Base-by-base conservation (phyloP, 1,140 invertebrate species). In the Papilio xuthus region DNA sequence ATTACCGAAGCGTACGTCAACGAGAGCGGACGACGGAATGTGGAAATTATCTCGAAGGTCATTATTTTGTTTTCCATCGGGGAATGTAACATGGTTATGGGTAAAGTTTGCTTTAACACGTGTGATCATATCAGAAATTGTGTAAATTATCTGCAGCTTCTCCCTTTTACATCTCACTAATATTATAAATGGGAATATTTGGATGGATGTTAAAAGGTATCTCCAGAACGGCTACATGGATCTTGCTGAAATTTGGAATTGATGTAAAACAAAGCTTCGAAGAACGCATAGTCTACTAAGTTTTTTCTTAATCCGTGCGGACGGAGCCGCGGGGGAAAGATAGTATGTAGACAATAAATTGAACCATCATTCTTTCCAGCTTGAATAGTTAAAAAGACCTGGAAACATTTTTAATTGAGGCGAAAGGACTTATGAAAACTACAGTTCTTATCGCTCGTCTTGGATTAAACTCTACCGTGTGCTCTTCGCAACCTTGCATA, bases 1-100 rank as follows among this genome's bases (percentile, higher is more conserved):
- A 92, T 90, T 90, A 91, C 85, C 32, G 47, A n/a, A 47, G 71
- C 71, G 50, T 37, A 44, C 78, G 77, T 67, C 74, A 80, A 81
- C 78, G 80, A 79, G 80, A 75, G 50, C 80, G 83, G 81, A 81
- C 81, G 80, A 81, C 78, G 81, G 71, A 73, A 73, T 75, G 72
- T 76, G 70, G 78, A 81, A 78, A 80, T 81, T 79, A 80, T 78
- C 78, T 75, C 73, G 26, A 56, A 37, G 77, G 74, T 82, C 74
- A 47, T 78, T 56, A 56, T 84, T 81, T 80, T 80, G 74, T 80
- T 78, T 79, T 70, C 53, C 26, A 67, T 15, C 28, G 26, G 2
- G 42, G 71, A 23, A 13, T 56, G 32, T 28, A 73, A 13, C 13
- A 23, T 44, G 13, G 20, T 73, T 73, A 23, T 23, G 1, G 12